A percentile compares a stretch with the other conserved stretches of the same genome.
These are phyloP conservation scores for Pelmatolapia mariae DNA, from an alignment of 2,113 vertebrate species.

Conservation along the genomic window DNA sequence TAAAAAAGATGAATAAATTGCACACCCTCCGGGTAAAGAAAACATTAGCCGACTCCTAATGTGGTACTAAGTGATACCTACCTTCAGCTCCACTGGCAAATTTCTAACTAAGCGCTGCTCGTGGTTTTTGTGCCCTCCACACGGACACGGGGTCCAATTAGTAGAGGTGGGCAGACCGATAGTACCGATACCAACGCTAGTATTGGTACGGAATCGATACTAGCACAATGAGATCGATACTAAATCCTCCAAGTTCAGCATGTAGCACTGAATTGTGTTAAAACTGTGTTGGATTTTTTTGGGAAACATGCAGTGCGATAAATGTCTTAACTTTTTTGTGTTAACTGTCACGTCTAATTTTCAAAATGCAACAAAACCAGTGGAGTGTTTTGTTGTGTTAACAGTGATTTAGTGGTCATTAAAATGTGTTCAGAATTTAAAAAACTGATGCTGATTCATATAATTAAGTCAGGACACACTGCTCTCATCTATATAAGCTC, in stretches of 20 bases:
- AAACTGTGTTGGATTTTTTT: background rate
- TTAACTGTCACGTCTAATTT: fast-evolving
- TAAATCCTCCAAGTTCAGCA: background rate
- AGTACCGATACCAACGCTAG: background rate
- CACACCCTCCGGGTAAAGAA: fast-evolving
- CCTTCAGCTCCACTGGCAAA: background rate
- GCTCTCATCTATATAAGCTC: background rate
- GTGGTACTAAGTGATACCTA: background rate
- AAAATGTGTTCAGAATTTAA: background rate
- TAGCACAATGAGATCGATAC: background rate
- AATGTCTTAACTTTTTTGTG: background rate
- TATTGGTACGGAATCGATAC: background rate
- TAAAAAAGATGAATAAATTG: background rate
- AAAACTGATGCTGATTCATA: background rate
- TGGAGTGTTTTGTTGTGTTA: background rate
- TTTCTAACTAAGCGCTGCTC: fast-evolving
- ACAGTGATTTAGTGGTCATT: background rate
- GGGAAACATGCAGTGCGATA: fast-evolving
- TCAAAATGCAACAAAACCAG: background rate
- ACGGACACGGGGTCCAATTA: background rate
- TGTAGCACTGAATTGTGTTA: background rate
- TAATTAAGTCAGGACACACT: background rate
- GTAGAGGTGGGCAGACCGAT: background rate
- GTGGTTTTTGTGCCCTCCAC: constrained; percentile 3
- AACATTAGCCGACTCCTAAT: background rate